Base-by-base conservation (phyloP, 2,113 vertebrate species). In the Psephotus haematonotus region DNA sequence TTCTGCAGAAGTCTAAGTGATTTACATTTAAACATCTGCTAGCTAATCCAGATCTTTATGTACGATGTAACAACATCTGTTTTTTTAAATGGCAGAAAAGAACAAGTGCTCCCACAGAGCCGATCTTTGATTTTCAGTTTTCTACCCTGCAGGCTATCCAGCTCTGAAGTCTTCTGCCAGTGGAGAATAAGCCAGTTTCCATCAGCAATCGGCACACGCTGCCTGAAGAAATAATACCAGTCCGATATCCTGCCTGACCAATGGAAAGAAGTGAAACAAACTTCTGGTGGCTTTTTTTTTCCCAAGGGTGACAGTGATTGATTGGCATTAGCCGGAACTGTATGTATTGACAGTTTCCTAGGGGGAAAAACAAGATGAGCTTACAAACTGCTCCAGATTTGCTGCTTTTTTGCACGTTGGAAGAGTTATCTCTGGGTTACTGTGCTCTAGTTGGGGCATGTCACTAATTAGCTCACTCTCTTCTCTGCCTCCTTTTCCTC, bases 111-210 rank as follows among this genome's bases (percentile, higher is more conserved):
- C 76, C 95, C 64, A 76, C 17, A 64, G 71, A 90, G 50, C 3
- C 47, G 39, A 43, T 43, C 92, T 95, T 94, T 94, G 88, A 88
- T 81, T 95, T 96, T 83, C 49, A 71, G 63, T 92, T 95, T 94
- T 92, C 79, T 81, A 50, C 44, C 82, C 94, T 74, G 82, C 82
- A 91, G 94, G 92, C 92, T 74, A 85, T 80, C 37, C 0, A 15
- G 59, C 35, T 85, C 67, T 71, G 47, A 94, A 92, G 79, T 84
- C 79, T 83, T 96, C 50, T 75, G 80, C 71, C 94, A 88, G 39
- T 52, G 69, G 43, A 92, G 46, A 86, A n/a, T 23, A 74, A 88
- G 35, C 37, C 55, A 74, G 50, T 81, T 88, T 95, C 75, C 68
- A 71, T 64, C 44, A 78, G 68, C 55, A 84, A 71, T 75, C 60